Evolutionary conservation across 1,140 invertebrate genomes (phyloP), one percentile per base, ranked within the genome.

Genomic region (Drosophila malerkotliana): DNA sequence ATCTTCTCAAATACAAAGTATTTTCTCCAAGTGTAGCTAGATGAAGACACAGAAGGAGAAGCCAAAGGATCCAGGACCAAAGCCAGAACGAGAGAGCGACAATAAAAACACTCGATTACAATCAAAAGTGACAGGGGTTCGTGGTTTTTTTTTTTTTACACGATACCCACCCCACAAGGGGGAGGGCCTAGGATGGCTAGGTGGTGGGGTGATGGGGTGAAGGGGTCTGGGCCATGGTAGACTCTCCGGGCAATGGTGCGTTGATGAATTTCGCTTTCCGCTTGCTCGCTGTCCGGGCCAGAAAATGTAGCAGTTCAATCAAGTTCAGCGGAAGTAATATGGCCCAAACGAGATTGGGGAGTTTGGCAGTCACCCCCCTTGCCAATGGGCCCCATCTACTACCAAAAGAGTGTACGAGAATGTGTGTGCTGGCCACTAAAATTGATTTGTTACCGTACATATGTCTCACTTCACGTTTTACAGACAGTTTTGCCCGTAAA

Each of bases 371-470:
- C 8, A 8, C 12, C 49, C n/a, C 28, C 47, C n/a, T 1, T n/a
- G 5, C 14, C 44, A 10, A 18, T 0, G 26, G 26, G 4, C 7
- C 56, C 14, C 21, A 18, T 0, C 30, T 6, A 24, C 14, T 18
- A 30, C 24, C 57, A 9, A 15, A 18, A 12, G 7, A 0, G 18
- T 1, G 6, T 6, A 30, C 1, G 28, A 32, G 32, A 32, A 8
- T 21, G 48, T 24, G 37, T 64, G 59, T 61, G 77, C 44, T 61
- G 64, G 77, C 58, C 72, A 77, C 73, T 77, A 85, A 85, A 87
- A 85, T 85, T 85, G 81, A 85, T 85, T 85, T 85, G 82, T 85
- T 85, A 84, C 66, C 57, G 72, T 80, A 84, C 81, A 84, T 84
- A 85, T 84, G 80, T 85, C 80, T 85, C 62, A 76, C 72, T 75